Percentiles rank a stretch among this genome's conserved stretches.
Conservation (phyloP, 2,797 vertebrate genomes). For the Bovichtus variegatus region DNA sequence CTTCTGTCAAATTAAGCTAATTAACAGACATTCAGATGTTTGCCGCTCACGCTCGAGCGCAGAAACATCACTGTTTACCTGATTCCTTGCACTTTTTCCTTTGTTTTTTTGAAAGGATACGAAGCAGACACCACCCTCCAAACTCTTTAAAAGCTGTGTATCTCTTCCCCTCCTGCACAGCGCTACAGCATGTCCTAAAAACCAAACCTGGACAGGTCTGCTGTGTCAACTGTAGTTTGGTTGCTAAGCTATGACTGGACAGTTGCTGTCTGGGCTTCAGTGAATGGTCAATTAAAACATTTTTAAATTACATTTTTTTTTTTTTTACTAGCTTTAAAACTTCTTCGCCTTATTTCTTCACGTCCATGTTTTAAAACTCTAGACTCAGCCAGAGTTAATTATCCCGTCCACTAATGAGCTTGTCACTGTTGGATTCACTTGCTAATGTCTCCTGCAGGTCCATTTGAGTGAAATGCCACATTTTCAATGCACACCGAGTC, state of each 20-base stretch:
- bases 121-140: neutral
- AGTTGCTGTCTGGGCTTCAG: neutral
- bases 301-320: too few relatives aligned
- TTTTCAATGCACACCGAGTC: slow-evolving; percentile 29
- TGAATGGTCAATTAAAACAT: too few relatives aligned
- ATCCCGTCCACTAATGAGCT: slow-evolving; percentile 41
- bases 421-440: slow-evolving; percentile 42
- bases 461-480: slow-evolving; percentile 33
- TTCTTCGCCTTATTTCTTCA: neutral
- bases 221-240: too few relatives aligned
- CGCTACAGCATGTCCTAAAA: neutral
- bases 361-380: neutral
- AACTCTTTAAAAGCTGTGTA: too few relatives aligned
- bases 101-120: neutral
- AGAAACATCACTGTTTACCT: neutral
- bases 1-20: too few relatives aligned
- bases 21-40: too few relatives aligned
- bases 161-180: neutral
- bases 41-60: too few relatives aligned
- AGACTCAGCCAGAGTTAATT: slow-evolving; percentile 26
- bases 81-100: neutral
- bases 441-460: slow-evolving; percentile 35
- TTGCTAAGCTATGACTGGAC: too few relatives aligned
- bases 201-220: neutral
- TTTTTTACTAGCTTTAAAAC: neutral